Conservation (phyloP, 2,888 invertebrate genomes). For the Malachius bipustulatus region DNA sequence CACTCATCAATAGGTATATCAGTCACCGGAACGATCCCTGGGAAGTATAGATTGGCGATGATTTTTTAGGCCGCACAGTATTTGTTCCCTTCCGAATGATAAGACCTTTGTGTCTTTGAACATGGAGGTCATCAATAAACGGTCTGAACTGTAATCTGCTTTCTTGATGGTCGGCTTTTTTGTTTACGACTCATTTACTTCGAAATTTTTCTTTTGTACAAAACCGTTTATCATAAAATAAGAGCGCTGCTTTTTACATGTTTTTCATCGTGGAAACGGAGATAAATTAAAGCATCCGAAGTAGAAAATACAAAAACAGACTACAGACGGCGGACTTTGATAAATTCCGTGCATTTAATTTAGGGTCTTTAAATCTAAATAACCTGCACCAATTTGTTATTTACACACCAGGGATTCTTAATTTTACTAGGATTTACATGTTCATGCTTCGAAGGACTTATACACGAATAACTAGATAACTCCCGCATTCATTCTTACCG, state of each 20-base stretch:
- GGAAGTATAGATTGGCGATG: constrained; percentile 33
- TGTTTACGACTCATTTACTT: constrained; percentile 36
- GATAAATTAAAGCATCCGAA: constrained; percentile 24
- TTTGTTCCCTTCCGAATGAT: constrained; percentile 36
- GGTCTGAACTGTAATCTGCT: constrained; percentile 35
- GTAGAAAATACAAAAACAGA: constrained; percentile 21
- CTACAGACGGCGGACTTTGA: constrained; percentile 13
- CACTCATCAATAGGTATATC: constrained; percentile 37
- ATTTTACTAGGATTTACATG: no score
- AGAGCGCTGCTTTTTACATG: constrained; percentile 19
- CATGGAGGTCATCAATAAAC: constrained; percentile 37
- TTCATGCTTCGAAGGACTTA: no score
- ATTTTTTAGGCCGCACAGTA: constrained; percentile 33
- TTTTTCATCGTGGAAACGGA: constrained; percentile 17
- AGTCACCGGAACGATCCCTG: constrained; percentile 32
- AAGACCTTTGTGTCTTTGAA: constrained; percentile 37
- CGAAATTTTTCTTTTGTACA: constrained; percentile 29
- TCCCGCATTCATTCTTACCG: no score
- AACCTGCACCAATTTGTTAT: constrained; percentile 14
- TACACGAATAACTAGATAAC: no score
- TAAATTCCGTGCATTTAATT: constrained; percentile 15
- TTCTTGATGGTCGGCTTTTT: constrained; percentile 34
- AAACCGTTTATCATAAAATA: constrained; percentile 28
- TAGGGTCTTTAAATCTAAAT: constrained; percentile 11
- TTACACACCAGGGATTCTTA: no score